Evolutionary conservation across 2,797 vertebrate genomes (phyloP).

Genomic region (Coracias cyanogaster): DNA sequence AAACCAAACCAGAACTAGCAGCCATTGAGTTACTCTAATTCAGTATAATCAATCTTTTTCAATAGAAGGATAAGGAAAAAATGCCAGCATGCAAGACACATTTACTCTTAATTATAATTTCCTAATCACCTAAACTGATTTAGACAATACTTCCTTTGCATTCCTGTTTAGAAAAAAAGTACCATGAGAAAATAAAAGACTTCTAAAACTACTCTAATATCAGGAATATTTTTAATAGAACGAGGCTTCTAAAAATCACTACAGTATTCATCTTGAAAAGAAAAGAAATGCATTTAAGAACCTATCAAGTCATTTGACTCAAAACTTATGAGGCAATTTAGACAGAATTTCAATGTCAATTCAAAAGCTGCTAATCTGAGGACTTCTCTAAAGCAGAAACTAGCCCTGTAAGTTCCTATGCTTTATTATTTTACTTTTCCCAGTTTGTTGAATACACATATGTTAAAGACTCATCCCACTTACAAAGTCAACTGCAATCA

Average conservation of each 20-base stretch:
- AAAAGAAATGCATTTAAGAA: conserved; percentile 29
- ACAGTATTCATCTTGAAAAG: neutral
- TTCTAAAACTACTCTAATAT: conserved; percentile 27
- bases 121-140: conserved; percentile 11
- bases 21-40: neutral
- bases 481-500: neutral
- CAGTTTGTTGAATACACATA: neutral
- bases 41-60: conserved; percentile 20
- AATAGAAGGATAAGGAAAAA: neutral
- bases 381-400: neutral
- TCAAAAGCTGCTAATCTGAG: neutral
- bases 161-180: neutral
- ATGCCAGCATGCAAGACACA: neutral
- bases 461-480: neutral
- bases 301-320: neutral
- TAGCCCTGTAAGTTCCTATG: neutral
- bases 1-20: neutral
- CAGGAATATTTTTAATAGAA: conserved; percentile 34
- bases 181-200: neutral
- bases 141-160: neutral
- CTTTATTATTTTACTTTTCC: neutral
- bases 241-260: neutral
- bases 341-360: conserved; percentile 3
- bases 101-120: conserved; percentile 35
- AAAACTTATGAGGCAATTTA: conserved; percentile 9